Evolutionary conservation across 2,797 vertebrate species (phyloP).

Genomic region (Anolis apletophallus): DNA sequence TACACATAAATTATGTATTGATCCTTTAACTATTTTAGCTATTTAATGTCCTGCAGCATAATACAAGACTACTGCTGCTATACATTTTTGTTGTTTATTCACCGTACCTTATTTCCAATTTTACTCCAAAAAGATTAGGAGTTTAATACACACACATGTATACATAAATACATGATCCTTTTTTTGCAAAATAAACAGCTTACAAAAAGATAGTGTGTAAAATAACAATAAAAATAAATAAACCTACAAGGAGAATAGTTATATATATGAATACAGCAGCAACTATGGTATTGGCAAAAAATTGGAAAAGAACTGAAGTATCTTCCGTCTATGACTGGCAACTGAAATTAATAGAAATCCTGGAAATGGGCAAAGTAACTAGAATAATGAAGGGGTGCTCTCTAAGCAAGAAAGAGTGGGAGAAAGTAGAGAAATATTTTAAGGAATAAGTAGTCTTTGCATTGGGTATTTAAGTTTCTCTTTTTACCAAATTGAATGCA

Average conservation of each 20-base stretch:
- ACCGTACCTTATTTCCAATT: conserved; percentile 9
- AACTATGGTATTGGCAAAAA: no score
- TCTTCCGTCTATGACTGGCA: no score
- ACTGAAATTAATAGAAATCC: no score
- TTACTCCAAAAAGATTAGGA: neutral
- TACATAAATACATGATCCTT: neutral
- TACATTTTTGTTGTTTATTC: conserved; percentile 1
- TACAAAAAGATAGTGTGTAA: neutral
- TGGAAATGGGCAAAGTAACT: no score
- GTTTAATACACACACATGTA: neutral
- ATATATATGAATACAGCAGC: no score
- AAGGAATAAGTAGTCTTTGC: no score
- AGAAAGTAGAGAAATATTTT: no score
- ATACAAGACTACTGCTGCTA: neutral
- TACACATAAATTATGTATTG: conserved; percentile 23
- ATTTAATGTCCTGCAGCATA: neutral
- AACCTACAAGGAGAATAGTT: neutral
- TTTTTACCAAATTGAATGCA: no score
- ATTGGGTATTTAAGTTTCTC: no score
- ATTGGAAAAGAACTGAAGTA: no score
- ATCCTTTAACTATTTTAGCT: conserved; percentile 17
- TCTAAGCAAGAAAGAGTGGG: no score
- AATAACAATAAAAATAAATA: neutral
- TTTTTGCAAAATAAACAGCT: neutral
- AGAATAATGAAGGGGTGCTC: no score